Conservation (phyloP, 2,797 vertebrate genomes). For the Streptopelia turtur region DNA sequence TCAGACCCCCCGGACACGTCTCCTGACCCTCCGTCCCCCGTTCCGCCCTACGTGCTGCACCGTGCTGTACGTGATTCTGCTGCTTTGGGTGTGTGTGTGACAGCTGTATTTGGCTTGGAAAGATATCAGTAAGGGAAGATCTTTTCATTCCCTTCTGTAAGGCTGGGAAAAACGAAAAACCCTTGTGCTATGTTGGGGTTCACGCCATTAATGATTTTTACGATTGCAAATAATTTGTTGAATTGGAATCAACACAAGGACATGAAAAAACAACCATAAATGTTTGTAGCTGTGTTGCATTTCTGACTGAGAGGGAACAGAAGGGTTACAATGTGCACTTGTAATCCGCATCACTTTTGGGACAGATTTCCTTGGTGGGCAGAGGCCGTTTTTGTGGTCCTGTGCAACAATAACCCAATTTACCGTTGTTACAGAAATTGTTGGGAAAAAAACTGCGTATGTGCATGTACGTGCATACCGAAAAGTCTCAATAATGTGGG, state of each 20-base stretch:
- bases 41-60: not conserved
- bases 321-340: not conserved
- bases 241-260: not conserved
- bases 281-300: not conserved
- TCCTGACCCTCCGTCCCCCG: too few relatives aligned
- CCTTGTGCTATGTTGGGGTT: not conserved
- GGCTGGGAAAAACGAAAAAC: not conserved
- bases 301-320: not conserved
- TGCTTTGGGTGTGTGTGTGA: too few relatives aligned
- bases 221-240: not conserved
- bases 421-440: not conserved
- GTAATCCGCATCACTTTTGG: not conserved
- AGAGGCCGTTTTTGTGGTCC: not conserved
- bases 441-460: constrained; percentile 69
- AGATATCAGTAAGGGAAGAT: not conserved
- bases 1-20: too few relatives aligned
- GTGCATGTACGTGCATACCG: constrained; percentile 1
- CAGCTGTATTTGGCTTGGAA: constrained; percentile 14
- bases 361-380: not conserved
- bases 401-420: not conserved
- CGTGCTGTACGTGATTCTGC: too few relatives aligned
- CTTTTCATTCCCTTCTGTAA: not conserved
- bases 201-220: not conserved
- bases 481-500: not conserved
- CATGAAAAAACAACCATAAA: not conserved